phyloP scores from a whole-genome alignment of 1,140 invertebrate species.

The Anastatus disparis region DNA sequence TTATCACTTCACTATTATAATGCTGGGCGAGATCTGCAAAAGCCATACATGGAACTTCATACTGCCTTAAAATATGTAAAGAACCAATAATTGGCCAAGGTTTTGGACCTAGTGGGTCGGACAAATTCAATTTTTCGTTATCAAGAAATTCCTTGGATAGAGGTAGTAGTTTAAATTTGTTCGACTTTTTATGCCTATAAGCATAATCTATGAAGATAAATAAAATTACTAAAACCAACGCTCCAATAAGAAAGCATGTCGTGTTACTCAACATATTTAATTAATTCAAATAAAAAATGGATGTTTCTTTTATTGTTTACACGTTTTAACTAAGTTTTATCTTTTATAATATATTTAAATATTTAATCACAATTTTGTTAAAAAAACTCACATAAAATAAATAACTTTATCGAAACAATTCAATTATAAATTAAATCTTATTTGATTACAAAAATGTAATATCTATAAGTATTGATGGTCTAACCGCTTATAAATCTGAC shows the following conservation, averaged over 20 bases:
- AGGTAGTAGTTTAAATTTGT: no score
- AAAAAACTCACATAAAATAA: no score
- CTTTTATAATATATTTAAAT: not conserved
- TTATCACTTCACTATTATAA: slow-evolving; percentile 70
- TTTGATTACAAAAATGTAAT: not conserved
- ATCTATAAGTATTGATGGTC: not conserved
- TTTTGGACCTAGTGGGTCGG: slow-evolving; percentile 69
- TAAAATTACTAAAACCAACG: slow-evolving; percentile 46
- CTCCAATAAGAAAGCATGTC: slow-evolving; percentile 50
- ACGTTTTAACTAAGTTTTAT: not conserved
- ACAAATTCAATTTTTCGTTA: slow-evolving; percentile 24
- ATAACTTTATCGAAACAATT: no score
- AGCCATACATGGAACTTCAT: slow-evolving; percentile 74
- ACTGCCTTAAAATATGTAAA: slow-evolving; percentile 70
- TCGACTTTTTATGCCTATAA: no score
- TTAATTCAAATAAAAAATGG: slow-evolving; percentile 49
- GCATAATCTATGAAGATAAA: slow-evolving; percentile 51
- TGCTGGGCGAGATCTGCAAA: slow-evolving; percentile 69
- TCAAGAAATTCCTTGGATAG: slow-evolving; percentile 19
- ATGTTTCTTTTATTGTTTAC: slow-evolving; percentile 54
- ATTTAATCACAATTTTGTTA: no score
- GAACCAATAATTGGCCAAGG: slow-evolving; percentile 72
- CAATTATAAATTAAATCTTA: no score
- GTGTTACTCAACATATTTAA: slow-evolving; percentile 50
- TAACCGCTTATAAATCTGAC: not conserved